These are phyloP conservation scores for Hypena proboscidalis DNA, from an alignment of 2,888 invertebrate species.

Conservation along the genomic window DNA sequence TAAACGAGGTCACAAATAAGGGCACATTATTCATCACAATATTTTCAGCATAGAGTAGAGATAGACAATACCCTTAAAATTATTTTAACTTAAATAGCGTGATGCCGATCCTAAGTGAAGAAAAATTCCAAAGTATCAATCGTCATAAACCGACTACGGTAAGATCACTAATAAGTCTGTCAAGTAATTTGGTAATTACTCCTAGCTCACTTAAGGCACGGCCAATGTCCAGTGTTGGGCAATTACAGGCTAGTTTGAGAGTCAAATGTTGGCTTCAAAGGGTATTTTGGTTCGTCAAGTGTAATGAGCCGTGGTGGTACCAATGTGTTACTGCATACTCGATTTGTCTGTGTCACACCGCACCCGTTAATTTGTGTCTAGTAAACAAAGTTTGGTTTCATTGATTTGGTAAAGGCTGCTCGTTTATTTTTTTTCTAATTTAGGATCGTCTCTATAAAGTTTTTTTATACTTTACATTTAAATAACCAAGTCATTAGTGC, in stretches of 20 bases:
- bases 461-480: not conserved
- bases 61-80: too few species aligned
- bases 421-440: conserved; percentile 14
- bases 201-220: too few species aligned
- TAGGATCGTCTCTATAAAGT: conserved; percentile 5
- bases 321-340: conserved; percentile 19
- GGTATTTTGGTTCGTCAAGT: conserved; percentile 26
- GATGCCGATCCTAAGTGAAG: too few species aligned
- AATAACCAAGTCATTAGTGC: too few species aligned
- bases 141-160: too few species aligned
- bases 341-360: conserved; percentile 37
- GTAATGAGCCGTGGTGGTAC: conserved; percentile 23
- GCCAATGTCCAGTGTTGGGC: not conserved
- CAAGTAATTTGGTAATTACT: too few species aligned
- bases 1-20: too few species aligned
- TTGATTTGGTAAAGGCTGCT: conserved; percentile 31
- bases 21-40: too few species aligned
- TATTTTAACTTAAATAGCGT: too few species aligned
- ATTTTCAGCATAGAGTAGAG: too few species aligned
- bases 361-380: conserved; percentile 36
- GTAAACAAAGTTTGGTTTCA: conserved; percentile 35
- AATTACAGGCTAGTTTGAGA: not conserved
- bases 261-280: not conserved
- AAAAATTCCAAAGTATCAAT: too few species aligned
- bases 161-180: too few species aligned